These are phyloP conservation scores for Camelus bactrianus DNA, from an alignment of 2,113 vertebrate genomes.

Conservation along the genomic window DNA sequence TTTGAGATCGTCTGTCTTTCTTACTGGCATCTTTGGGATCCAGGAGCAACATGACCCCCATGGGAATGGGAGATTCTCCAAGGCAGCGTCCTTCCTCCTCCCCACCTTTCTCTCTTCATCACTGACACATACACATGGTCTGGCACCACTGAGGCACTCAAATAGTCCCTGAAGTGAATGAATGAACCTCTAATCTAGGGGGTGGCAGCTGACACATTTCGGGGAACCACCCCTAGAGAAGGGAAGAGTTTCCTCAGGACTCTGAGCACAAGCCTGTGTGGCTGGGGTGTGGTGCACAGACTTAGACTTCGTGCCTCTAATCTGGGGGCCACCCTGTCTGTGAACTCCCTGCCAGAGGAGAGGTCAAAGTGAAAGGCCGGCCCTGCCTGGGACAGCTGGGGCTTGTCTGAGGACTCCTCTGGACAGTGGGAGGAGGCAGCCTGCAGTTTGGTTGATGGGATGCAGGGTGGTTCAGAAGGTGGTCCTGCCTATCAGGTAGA, in stretches of 20 bases:
- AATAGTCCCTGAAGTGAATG: background rate
- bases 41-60: background rate
- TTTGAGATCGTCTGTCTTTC: background rate
- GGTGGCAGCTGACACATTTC: background rate
- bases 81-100: rapidly evolving
- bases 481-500: background rate
- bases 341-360: background rate
- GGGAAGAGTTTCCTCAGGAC: background rate
- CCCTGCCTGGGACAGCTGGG: too few relatives aligned
- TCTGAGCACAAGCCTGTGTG: background rate
- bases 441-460: background rate
- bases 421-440: background rate
- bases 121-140: background rate
- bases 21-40: background rate
- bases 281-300: background rate
- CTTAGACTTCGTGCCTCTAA: background rate
- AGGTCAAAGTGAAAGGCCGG: background rate
- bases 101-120: background rate
- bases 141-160: background rate
- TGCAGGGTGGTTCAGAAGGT: background rate
- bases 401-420: background rate
- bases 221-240: background rate
- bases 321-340: background rate
- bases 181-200: background rate
- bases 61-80: background rate